Conservation (phyloP, 2,888 invertebrate species). For the Diadegma fenestrale region DNA sequence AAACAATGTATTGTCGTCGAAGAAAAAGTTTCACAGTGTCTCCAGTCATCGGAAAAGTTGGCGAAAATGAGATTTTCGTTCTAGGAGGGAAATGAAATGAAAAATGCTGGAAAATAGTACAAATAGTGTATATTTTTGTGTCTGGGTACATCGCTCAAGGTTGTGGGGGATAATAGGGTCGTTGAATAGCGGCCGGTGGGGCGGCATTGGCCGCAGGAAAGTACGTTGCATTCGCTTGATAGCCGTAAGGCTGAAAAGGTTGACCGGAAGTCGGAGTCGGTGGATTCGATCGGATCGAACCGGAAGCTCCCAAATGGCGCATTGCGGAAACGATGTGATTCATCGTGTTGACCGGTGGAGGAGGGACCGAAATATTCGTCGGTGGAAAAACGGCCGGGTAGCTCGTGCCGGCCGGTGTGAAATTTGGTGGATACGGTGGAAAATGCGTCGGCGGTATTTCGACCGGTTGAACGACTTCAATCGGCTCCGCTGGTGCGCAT, state of each 20-base stretch:
- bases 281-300: conserved; percentile 76
- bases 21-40: too few relatives aligned
- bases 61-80: not conserved
- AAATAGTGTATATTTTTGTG: conserved; percentile 58
- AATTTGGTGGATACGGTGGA: conserved; percentile 79
- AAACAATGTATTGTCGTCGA: too few relatives aligned
- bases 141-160: conserved; percentile 66
- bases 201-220: conserved; percentile 78
- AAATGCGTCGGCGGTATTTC: conserved; percentile 79
- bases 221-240: conserved; percentile 79
- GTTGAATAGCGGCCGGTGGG: conserved; percentile 77
- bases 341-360: conserved; percentile 81
- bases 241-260: conserved; percentile 79
- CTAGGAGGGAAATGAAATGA: not conserved
- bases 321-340: conserved; percentile 81
- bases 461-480: conserved; percentile 79
- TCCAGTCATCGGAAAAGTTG: too few relatives aligned
- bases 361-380: conserved; percentile 81
- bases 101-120: conserved; percentile 31
- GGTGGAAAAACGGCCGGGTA: conserved; percentile 83
- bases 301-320: conserved; percentile 76
- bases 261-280: conserved; percentile 75
- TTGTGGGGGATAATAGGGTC: conserved; percentile 81
- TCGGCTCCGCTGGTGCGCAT: conserved; percentile 76
- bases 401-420: conserved; percentile 75